phyloP scores from a whole-genome alignment of 2,797 vertebrate species.

The Alauda arvensis region DNA sequence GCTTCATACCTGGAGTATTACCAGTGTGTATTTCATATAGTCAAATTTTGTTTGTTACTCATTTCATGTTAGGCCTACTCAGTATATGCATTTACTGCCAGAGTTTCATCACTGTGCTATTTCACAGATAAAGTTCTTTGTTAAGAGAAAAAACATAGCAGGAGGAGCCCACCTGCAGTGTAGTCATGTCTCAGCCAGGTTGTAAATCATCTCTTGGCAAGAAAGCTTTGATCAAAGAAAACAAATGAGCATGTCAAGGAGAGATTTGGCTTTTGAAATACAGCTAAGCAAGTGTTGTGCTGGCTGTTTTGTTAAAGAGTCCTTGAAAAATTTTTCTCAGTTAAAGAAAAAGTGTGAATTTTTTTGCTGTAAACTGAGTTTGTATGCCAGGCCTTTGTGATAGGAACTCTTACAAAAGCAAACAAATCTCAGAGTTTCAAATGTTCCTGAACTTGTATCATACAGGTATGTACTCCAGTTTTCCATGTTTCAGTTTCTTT shows the following conservation, averaged over 20 bases:
- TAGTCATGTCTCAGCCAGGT: not conserved
- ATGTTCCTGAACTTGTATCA: not conserved
- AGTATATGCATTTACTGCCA: not conserved
- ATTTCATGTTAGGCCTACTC: not conserved
- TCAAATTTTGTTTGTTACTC: not conserved
- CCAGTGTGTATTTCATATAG: not conserved
- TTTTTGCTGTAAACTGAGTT: not conserved
- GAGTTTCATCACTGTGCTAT: not conserved
- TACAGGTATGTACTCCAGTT: not conserved
- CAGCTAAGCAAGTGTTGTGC: not conserved
- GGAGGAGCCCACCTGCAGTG: not conserved
- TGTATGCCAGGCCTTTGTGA: not conserved
- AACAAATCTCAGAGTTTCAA: not conserved
- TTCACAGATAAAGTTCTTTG: not conserved
- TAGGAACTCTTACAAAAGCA: not conserved
- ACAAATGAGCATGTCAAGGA: not conserved
- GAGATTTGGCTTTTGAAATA: not conserved
- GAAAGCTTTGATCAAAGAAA: not conserved
- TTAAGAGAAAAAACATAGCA: not conserved
- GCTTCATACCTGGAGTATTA: not conserved
- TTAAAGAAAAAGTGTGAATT: not conserved
- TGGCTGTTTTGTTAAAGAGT: not conserved
- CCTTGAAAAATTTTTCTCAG: not conserved
- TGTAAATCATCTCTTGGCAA: conserved; percentile 14
- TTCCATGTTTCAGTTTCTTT: not conserved